Percentiles rank a stretch among this genome's conserved stretches.
Conservation (phyloP, 2,888 invertebrate genomes). For the Orchesella flavescens region DNA sequence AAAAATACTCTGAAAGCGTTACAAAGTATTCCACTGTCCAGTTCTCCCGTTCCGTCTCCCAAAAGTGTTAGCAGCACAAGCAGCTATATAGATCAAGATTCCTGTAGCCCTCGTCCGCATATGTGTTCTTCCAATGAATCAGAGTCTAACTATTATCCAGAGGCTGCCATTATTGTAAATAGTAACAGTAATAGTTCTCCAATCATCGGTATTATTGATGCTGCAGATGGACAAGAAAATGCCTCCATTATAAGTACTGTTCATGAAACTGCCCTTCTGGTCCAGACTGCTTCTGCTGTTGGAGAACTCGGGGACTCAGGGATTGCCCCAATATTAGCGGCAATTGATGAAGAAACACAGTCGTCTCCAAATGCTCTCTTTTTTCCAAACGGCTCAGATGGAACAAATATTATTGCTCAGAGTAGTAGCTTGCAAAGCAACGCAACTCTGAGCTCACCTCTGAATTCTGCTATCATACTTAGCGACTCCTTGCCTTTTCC, state of each 20-base stretch:
- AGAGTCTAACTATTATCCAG: slow-evolving; percentile 52
- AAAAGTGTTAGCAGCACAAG: slow-evolving; percentile 43
- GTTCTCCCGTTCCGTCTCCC: slow-evolving; percentile 60
- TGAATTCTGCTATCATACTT: neutral
- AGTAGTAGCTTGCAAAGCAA: neutral
- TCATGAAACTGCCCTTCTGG: neutral
- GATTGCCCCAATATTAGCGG: slow-evolving; percentile 16
- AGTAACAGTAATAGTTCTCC: slow-evolving; percentile 35
- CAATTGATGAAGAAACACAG: slow-evolving; percentile 55
- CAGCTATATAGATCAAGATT: slow-evolving; percentile 56
- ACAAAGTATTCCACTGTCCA: slow-evolving; percentile 63
- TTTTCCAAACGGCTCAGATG: neutral
- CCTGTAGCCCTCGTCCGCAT: slow-evolving; percentile 56
- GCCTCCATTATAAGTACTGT: neutral
- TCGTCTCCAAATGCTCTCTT: slow-evolving; percentile 50
- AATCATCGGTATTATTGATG: neutral
- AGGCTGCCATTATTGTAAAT: slow-evolving; percentile 47
- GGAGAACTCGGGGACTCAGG: slow-evolving; percentile 16
- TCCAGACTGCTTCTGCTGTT: neutral
- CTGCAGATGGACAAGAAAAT: neutral
- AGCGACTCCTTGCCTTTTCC: slow-evolving; percentile 55
- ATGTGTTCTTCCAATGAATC: slow-evolving; percentile 55
- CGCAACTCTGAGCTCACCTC: neutral
- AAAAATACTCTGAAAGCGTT: slow-evolving; percentile 58
- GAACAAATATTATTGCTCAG: neutral